phyloP scores from a whole-genome alignment of 2,888 invertebrate species.

The Coecobrya sp. region DNA sequence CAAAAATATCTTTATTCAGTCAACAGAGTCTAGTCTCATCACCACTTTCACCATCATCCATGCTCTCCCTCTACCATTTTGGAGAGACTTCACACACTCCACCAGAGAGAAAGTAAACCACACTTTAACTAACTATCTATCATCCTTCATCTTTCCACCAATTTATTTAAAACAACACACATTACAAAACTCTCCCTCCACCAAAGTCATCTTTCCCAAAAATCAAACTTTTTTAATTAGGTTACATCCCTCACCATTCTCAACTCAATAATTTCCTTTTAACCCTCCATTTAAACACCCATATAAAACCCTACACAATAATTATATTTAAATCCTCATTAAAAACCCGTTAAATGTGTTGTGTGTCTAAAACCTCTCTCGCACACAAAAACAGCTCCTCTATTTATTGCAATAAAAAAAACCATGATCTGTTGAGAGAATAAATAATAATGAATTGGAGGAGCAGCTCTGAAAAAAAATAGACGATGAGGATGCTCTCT shows the following conservation, averaged over 20 bases:
- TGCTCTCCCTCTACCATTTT: neutral
- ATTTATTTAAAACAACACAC: no score
- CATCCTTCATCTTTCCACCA: neutral
- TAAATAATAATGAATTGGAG: slow-evolving; percentile 45
- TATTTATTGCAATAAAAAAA: no score
- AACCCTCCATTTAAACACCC: neutral
- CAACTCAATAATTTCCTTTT: no score
- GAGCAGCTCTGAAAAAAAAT: neutral
- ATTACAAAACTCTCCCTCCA: neutral
- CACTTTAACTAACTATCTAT: neutral
- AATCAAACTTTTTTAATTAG: neutral
- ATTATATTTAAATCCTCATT: neutral
- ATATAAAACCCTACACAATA: neutral
- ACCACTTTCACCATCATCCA: neutral
- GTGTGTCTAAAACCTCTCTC: no score
- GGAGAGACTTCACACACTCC: neutral
- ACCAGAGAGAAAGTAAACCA: neutral
- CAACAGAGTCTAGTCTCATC: no score
- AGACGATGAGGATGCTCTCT: neutral
- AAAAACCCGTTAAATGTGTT: no score
- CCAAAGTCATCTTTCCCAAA: neutral
- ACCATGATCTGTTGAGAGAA: slow-evolving; percentile 43
- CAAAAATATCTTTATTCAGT: no score
- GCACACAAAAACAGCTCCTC: no score
- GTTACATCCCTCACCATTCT: neutral